Evolutionary conservation across 2,113 vertebrate species (phyloP).

Genomic region (Pongo pygmaeus): DNA sequence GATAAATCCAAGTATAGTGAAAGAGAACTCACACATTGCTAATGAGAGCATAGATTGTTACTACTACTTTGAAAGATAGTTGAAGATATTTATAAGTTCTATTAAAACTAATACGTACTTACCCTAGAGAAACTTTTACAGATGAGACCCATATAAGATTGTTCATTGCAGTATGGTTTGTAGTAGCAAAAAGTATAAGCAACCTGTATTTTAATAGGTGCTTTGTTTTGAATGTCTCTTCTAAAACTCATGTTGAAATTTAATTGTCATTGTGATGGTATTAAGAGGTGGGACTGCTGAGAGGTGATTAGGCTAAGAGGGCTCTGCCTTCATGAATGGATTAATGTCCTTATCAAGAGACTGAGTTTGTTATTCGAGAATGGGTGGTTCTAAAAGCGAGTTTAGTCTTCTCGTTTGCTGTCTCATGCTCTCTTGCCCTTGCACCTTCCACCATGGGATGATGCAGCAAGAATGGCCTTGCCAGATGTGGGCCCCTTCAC

Average conservation of each 20-base stretch:
- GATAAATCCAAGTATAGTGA: not conserved
- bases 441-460: not conserved
- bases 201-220: not conserved
- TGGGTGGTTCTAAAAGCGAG: not conserved
- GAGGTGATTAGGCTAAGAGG: not conserved
- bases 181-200: not conserved
- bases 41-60: not conserved
- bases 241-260: not conserved
- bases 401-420: not conserved
- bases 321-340: not conserved
- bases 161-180: not conserved
- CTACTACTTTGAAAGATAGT: not conserved
- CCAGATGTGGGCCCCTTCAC: not conserved
- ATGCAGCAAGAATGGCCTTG: not conserved
- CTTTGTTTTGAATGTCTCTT: not conserved
- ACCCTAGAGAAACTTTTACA: not conserved
- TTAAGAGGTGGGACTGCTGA: not conserved
- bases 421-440: not conserved
- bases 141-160: not conserved
- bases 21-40: not conserved
- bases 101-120: not conserved
- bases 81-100: not conserved
- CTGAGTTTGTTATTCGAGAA: not conserved
- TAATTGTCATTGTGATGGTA: not conserved
- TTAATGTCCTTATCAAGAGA: not conserved